Evolutionary conservation across 2,113 vertebrate species (phyloP), one percentile per base, ranked within the genome.

Genomic region (Bos javanicus): DNA sequence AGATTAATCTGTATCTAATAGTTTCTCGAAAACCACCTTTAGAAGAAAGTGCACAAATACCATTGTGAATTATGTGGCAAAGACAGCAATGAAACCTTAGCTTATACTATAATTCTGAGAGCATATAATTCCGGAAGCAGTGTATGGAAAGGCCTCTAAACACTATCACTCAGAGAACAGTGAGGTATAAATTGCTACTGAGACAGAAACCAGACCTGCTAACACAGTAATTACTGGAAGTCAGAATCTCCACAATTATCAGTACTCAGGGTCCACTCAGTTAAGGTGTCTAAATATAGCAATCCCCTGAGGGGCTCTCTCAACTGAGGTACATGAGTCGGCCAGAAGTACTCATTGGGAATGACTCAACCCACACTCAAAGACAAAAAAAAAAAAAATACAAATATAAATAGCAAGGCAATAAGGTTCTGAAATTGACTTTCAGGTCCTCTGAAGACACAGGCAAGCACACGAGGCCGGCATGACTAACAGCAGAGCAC

Each of bases 351-450:
- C 21, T 95, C 71, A 81, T 0, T 36, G 43, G 62, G 39, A 90
- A 87, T 92, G 92, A 97, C 84, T 97, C 92, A 97, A 62, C 67
- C 12, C 26, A 74, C 17, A 88, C 43, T 52, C 74, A 92, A 7
- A 90, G 33, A 80, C 36, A 33, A 39, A 60, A 93, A 64, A 59
- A 93, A 62, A 59, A 60, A 50, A 46, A 14, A 23, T 3, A 67
- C 17, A 87, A 81, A 87, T 26, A 78, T 71, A 97, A 97, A 95
- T 67, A 94, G 74, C 67, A 94, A 80, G 93, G 56, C 39, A 87
- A n/a, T 83, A 48, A 86, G 50, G 83, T 84, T 90, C 50, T 84
- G 46, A 78, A 94, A 96, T 7, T 78, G 60, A 62, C 8, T 4
- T 89, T 74, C 56, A 84, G 83, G 50, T 52, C 43, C 19, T 87